These are phyloP conservation scores for Athalia cordata DNA, from an alignment of 2,888 invertebrate genomes.

Conservation along the genomic window DNA sequence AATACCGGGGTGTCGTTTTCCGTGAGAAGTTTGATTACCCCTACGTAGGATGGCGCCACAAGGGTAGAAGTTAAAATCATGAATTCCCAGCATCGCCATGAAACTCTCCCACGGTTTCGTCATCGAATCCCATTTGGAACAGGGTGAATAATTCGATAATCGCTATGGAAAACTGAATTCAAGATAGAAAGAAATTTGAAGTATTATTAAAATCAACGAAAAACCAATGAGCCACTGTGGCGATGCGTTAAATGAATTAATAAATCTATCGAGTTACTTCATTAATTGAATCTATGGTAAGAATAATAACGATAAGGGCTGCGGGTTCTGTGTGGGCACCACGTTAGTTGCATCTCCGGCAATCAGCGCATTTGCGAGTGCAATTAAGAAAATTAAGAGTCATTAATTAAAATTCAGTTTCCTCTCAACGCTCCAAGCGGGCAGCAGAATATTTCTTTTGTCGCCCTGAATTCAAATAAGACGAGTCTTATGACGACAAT, in stretches of 20 bases:
- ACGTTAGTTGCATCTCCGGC: conserved; percentile 48
- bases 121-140: neutral
- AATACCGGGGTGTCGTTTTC: conserved; percentile 23
- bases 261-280: conserved; percentile 25
- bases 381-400: conserved; percentile 72
- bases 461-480: no score
- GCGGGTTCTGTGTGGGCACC: conserved; percentile 37
- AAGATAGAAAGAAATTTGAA: conserved; percentile 40
- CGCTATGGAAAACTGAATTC: conserved; percentile 9
- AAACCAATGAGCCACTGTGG: conserved; percentile 15
- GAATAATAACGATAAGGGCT: conserved; percentile 29
- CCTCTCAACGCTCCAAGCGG: neutral
- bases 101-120: conserved; percentile 20
- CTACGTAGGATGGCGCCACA: conserved; percentile 50
- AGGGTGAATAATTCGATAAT: neutral
- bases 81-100: conserved; percentile 1
- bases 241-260: conserved; percentile 10
- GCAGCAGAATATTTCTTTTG: neutral
- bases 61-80: conserved; percentile 24
- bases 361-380: conserved; percentile 61
- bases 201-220: conserved; percentile 45
- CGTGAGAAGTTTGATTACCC: conserved; percentile 48
- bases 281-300: conserved; percentile 1
- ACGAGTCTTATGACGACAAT: no score
- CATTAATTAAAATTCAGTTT: conserved; percentile 71